Percentiles rank a stretch among this genome's conserved stretches.
phyloP scores from a whole-genome alignment of 2,113 vertebrate species.

The Dolichotis patagonum region DNA sequence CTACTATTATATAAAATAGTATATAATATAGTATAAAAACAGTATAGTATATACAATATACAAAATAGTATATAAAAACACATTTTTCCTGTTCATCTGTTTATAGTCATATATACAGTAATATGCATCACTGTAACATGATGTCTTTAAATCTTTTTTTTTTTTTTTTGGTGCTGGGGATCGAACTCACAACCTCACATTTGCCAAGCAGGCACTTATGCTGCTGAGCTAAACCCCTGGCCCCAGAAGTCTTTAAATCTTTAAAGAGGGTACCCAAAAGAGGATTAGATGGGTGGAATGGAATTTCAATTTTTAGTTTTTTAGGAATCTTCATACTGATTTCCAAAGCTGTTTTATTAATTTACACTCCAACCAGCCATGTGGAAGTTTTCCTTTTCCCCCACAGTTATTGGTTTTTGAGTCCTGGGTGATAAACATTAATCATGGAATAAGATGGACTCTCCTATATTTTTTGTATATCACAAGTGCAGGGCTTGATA shows the following conservation, averaged over 20 bases:
- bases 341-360: not conserved
- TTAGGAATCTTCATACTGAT: not conserved
- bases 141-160: not conserved
- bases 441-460: not conserved
- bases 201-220: too few relatives aligned
- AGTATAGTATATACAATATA: not conserved
- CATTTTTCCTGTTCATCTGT: not conserved
- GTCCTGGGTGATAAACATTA: not conserved
- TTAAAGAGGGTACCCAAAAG: not conserved
- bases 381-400: not conserved
- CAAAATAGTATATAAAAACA: not conserved
- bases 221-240: too few relatives aligned
- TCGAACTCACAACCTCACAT: too few relatives aligned
- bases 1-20: not conserved
- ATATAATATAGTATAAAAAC: not conserved
- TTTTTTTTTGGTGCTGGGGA: too few relatives aligned
- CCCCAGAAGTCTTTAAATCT: too few relatives aligned
- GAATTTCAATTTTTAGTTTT: not conserved
- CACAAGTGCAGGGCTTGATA: not conserved
- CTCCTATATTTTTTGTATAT: too few relatives aligned
- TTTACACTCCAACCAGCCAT: not conserved
- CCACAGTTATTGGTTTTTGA: not conserved
- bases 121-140: not conserved
- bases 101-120: not conserved
- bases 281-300: not conserved